Conservation (phyloP, 2,113 vertebrate genomes). For the Nematolebias whitei region DNA sequence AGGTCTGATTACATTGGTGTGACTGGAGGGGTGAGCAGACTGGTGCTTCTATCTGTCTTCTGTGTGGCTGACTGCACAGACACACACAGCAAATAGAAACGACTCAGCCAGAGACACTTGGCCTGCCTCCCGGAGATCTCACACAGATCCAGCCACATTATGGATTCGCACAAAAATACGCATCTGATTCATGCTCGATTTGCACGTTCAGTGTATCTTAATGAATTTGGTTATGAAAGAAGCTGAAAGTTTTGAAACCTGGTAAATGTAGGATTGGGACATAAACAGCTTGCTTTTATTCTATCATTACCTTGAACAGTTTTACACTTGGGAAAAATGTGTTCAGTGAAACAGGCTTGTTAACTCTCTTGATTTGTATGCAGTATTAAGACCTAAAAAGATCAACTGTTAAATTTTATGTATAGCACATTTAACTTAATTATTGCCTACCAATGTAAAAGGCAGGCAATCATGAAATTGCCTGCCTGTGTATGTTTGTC, state of each 20-base stretch:
- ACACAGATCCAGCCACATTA: constrained; percentile 59
- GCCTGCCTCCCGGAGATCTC: constrained; percentile 67
- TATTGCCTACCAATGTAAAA: too few species aligned
- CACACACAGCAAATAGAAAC: constrained; percentile 58
- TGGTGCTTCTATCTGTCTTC: constrained; percentile 73
- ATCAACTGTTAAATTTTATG: too few species aligned
- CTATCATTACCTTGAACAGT: background rate
- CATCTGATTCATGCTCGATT: constrained; percentile 50
- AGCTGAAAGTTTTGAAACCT: constrained; percentile 10
- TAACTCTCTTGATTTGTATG: too few species aligned
- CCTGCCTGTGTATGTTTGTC: too few species aligned
- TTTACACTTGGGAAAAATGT: background rate
- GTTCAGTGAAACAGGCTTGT: too few species aligned
- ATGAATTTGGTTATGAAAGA: constrained; percentile 37
- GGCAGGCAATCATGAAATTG: too few species aligned
- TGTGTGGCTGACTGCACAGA: constrained; percentile 68
- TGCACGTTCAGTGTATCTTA: constrained; percentile 25
- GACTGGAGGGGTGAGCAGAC: constrained; percentile 68
- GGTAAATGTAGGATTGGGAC: background rate
- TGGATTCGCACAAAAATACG: constrained; percentile 57
- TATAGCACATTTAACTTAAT: too few species aligned
- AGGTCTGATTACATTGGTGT: constrained; percentile 75
- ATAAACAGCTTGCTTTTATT: constrained; percentile 9
- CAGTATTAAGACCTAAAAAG: too few species aligned
- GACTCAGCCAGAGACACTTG: constrained; percentile 70